phyloP scores from a whole-genome alignment of 2,113 vertebrate genomes.

The Burhinus bistriatus region DNA sequence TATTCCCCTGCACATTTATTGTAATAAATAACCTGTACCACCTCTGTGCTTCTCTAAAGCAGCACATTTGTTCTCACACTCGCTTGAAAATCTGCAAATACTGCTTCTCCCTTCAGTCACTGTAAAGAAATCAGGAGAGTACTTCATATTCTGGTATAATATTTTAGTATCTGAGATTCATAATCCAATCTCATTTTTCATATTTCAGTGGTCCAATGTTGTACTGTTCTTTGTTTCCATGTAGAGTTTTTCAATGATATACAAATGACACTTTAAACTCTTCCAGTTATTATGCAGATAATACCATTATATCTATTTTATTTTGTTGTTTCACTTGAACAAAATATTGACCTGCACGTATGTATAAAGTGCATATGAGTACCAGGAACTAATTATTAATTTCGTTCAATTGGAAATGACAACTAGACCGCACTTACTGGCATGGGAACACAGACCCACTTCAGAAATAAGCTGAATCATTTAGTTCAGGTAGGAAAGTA shows the following conservation, averaged over 20 bases:
- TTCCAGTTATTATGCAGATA: not conserved
- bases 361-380: not conserved
- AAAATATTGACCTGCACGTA: not conserved
- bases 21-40: not conserved
- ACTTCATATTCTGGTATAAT: not conserved
- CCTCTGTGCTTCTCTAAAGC: not conserved
- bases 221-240: not conserved
- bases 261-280: not conserved
- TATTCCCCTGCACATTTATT: not conserved
- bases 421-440: not conserved
- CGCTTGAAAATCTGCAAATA: not conserved
- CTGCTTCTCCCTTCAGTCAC: not conserved
- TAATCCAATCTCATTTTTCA: not conserved
- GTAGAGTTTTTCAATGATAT: not conserved
- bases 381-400: not conserved
- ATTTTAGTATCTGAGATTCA: not conserved
- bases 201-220: not conserved
- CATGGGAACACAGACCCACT: not conserved
- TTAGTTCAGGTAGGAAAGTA: not conserved
- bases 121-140: not conserved
- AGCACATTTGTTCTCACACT: not conserved
- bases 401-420: not conserved
- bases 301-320: not conserved
- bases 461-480: not conserved
- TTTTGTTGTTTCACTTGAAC: not conserved